phyloP scores from a whole-genome alignment of 2,888 invertebrate species.

The Mythimna lalbum region DNA sequence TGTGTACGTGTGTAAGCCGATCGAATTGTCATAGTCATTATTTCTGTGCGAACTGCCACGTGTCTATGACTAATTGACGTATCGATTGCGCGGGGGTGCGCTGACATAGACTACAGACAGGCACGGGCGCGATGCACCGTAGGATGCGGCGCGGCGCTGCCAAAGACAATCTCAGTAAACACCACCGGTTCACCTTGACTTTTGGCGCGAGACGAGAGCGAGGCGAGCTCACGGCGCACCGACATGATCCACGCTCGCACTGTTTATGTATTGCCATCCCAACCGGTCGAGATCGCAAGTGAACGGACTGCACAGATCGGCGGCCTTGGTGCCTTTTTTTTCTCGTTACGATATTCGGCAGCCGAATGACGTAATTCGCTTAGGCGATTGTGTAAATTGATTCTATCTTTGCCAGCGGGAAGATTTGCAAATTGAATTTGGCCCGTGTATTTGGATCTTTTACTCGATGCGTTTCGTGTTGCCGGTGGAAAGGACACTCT shows the following conservation, averaged over 20 bases:
- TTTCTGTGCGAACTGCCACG: constrained; percentile 78
- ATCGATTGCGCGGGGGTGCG: constrained; percentile 60
- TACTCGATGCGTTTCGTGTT: constrained; percentile 60
- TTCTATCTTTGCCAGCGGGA: constrained; percentile 75
- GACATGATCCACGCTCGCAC: constrained; percentile 60
- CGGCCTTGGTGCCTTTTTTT: constrained; percentile 84
- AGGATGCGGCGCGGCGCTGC: constrained; percentile 37
- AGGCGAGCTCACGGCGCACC: constrained; percentile 51
- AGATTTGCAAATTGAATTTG: constrained; percentile 80
- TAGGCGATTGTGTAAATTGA: constrained; percentile 80
- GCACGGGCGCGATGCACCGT: constrained; percentile 30
- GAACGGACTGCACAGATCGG: constrained; percentile 83
- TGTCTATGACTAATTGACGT: constrained; percentile 79
- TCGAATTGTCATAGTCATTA: constrained; percentile 72
- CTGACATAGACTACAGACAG: constrained; percentile 16
- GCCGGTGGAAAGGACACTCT: constrained; percentile 54
- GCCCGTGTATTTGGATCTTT: constrained; percentile 69
- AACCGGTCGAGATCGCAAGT: constrained; percentile 85
- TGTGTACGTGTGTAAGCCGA: constrained; percentile 64
- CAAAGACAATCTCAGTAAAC: constrained; percentile 61
- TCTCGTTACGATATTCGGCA: constrained; percentile 82
- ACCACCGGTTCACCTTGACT: constrained; percentile 85
- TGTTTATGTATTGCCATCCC: constrained; percentile 74
- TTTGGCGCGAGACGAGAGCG: constrained; percentile 73
- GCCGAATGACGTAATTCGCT: constrained; percentile 82